These are phyloP conservation scores for Ochropleura plecta DNA, from an alignment of 2,888 invertebrate genomes.

Conservation along the genomic window DNA sequence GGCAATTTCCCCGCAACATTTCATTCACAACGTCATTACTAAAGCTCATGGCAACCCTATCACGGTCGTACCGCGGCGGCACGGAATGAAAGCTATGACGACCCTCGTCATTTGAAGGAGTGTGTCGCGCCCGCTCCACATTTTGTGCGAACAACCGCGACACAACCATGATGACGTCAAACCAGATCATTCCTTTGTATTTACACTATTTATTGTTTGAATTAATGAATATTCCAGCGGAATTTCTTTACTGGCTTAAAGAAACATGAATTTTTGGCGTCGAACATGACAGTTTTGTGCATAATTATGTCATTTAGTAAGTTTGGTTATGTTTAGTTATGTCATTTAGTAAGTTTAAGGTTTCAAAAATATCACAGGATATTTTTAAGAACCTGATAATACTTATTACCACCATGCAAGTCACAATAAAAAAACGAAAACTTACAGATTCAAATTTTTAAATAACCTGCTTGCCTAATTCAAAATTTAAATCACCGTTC, in stretches of 20 bases:
- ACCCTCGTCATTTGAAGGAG: constrained; percentile 83
- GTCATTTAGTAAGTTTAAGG: no score
- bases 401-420: background rate
- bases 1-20: constrained; percentile 43
- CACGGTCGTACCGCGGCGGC: constrained; percentile 63
- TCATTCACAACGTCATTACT: constrained; percentile 41
- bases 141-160: constrained; percentile 71
- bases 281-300: background rate
- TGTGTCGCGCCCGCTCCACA: constrained; percentile 76
- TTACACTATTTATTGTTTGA: constrained; percentile 6
- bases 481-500: background rate
- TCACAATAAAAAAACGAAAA: background rate
- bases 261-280: background rate
- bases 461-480: background rate
- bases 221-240: no score
- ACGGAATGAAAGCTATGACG: constrained; percentile 80
- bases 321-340: no score
- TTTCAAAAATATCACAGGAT: no score
- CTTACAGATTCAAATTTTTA: background rate
- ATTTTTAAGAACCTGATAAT: background rate
- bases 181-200: constrained; percentile 53
- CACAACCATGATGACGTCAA: constrained; percentile 61
- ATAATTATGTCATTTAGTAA: no score
- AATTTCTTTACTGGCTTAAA: background rate
- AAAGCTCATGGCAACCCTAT: constrained; percentile 71